Evolutionary conservation across 2,113 vertebrate genomes (phyloP), one percentile per base, ranked within the genome.

Genomic region (Erythrocebus patas): DNA sequence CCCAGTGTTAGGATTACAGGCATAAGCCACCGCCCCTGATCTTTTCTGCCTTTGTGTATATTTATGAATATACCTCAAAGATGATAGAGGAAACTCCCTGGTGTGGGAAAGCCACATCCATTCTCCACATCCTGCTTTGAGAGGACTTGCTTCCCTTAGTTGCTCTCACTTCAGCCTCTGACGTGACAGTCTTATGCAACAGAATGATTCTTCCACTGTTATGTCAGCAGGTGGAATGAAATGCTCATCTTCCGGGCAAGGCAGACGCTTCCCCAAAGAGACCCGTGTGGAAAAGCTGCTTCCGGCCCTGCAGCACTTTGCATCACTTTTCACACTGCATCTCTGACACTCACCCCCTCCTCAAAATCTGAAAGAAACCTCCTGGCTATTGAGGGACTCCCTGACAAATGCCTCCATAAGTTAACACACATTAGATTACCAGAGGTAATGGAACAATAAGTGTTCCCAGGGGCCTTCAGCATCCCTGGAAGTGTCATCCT

Each of bases 401-500:
- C 75, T 73, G 40, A 64, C 38, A 14, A 25, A 13, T 12, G 9
- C 25, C 82, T 85, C 43, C 1, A 1, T 59, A 72, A 55, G 27
- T 52, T 59, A 83, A 55, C 5, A 82, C 7, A 75, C 20, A 23
- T 61, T 48, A 17, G 0, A 43, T 95, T 45, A 30, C 55, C 66
- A 30, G 66, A 22, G 45, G 40, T 72, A 43, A 48, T 4, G 5
- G 14, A 57, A 40, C 18, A 89, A 5, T 57, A 25, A 94, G 22
- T 83, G 32, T 61, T 66, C 61, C 64, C 72, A 80, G 72, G 38
- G 76, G 45, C 27, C 52, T 57, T 14, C 23, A 13, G 20, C n/a
- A 45, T 68, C 22, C 85, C 75, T 43, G 22, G 6, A 82, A 73
- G 80, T 94, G 25, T 76, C 66, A 90, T 55, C 76, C 93, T 91